Percentiles rank a stretch among this genome's conserved stretches.
Evolutionary conservation across 2,113 vertebrate species (phyloP).

Genomic region (Anseranas semipalmata): DNA sequence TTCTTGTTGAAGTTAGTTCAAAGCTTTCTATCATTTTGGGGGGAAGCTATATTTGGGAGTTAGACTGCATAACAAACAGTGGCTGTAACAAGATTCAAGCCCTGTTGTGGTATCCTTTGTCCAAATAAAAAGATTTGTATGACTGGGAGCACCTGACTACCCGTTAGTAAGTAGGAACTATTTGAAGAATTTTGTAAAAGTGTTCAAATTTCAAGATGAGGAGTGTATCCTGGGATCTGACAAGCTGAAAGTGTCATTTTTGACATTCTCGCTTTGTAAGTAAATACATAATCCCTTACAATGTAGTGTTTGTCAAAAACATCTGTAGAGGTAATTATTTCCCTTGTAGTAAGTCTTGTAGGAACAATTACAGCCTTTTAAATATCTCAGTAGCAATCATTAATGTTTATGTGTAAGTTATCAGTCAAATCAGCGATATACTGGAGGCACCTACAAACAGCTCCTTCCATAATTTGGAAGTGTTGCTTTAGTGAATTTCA

Average conservation of each 20-base stretch:
- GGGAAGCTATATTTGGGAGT: not conserved
- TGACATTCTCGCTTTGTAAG: not conserved
- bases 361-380: not conserved
- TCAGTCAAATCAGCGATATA: conserved; percentile 2
- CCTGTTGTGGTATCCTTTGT: not conserved
- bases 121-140: not conserved
- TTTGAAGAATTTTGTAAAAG: not conserved
- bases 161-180: not conserved
- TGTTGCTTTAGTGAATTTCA: not conserved
- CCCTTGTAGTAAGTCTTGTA: not conserved
- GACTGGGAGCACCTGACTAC: not conserved
- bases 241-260: not conserved
- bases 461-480: not conserved
- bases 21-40: not conserved
- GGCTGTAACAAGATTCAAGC: not conserved
- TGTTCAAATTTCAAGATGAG: not conserved
- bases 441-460: not conserved
- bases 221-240: not conserved
- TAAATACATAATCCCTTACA: not conserved
- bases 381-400: conserved; percentile 21
- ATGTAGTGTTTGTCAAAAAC: not conserved
- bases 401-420: conserved; percentile 8
- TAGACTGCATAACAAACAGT: not conserved
- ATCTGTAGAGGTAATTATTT: conserved; percentile 31
- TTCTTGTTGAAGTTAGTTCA: not conserved